These are phyloP conservation scores for Melipona bicolor DNA, from an alignment of 2,888 invertebrate species.

Conservation along the genomic window DNA sequence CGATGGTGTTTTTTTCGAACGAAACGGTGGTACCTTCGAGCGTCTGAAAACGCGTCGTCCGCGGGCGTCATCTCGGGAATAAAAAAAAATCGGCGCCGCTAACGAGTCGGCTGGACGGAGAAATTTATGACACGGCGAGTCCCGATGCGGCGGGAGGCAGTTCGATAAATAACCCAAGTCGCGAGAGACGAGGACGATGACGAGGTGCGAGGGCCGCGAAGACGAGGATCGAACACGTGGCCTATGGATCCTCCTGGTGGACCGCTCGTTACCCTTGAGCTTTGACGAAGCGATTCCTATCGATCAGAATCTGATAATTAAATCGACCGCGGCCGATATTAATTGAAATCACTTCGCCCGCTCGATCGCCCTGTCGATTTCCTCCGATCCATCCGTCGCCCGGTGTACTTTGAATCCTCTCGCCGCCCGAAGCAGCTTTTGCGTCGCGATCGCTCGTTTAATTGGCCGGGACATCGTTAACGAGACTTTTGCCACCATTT, in stretches of 20 bases:
- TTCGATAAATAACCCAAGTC: conserved; percentile 40
- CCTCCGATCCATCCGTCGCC: background rate
- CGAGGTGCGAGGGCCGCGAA: conserved; percentile 19
- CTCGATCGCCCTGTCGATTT: conserved; percentile 41
- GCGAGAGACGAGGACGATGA: conserved; percentile 25
- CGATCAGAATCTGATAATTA: conserved; percentile 80
- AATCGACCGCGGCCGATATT: conserved; percentile 75
- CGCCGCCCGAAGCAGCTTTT: conserved; percentile 2
- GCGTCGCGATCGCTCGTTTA: conserved; percentile 33
- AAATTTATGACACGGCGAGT: conserved; percentile 35
- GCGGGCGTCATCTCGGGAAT: conserved; percentile 10
- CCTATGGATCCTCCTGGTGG: conserved; percentile 7
- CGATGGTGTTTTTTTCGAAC: background rate
- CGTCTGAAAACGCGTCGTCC: conserved; percentile 8
- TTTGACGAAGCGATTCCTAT: conserved; percentile 81
- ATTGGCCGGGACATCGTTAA: conserved; percentile 47
- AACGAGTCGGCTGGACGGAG: conserved; percentile 32
- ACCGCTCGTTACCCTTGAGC: background rate
- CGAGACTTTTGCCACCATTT: background rate
- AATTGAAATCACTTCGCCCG: conserved; percentile 73
- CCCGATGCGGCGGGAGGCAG: conserved; percentile 28
- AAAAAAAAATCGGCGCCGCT: conserved; percentile 20
- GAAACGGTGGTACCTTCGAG: background rate
- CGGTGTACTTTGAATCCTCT: conserved; percentile 17
- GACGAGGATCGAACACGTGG: conserved; percentile 51